Base-by-base conservation (phyloP, 1,140 invertebrate species). In the Odontomachus brunneus region DNA sequence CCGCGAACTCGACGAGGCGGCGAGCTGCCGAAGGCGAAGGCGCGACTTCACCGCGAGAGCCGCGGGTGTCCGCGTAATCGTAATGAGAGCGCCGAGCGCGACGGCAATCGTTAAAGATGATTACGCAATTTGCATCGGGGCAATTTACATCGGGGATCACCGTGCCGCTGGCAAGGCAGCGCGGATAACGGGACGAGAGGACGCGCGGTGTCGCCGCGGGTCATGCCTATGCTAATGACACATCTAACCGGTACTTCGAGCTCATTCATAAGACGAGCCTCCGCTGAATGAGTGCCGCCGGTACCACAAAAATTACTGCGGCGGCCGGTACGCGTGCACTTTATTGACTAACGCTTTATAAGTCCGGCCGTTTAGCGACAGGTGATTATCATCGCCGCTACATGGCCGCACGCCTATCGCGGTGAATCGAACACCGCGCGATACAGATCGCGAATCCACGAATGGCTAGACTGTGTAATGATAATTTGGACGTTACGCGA, bases 141-240 rank as follows among this genome's bases (percentile, higher is more conserved):
- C 59, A 87, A 87, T 88, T 84, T 87, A 57, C 85, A 87, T 87
- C 83, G 86, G 55, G 53, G 82, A 88, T 76, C 53, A 49, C 66
- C 75, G 48, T 75, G 86, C 86, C 87, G 80, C 78, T 88, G 86
- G 86, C 86, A 88, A 88, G 87, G 86, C 84, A 88, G 44, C 86
- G 80, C 66, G 72, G 55, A 83, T 88, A 88, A 88, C 87, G 87
- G 87, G 66, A 88, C 65, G 76, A 0, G 86, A 85, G 83, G 86
- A 88, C 86, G 86, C 83, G 83, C 86, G 83, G 57, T 88, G 87
- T 88, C 87, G 86, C 87, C 86, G 86, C 69, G 67, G 87, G 86
- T 88, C 87, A 83, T 88, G 86, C 78, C 87, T 88, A 88, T 88
- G 87, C 83, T 88, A 88, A 88, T 88, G 87, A 88, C 86, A 59